Conservation (phyloP, 2,888 invertebrate species). For the Drosophila meridionalis region DNA sequence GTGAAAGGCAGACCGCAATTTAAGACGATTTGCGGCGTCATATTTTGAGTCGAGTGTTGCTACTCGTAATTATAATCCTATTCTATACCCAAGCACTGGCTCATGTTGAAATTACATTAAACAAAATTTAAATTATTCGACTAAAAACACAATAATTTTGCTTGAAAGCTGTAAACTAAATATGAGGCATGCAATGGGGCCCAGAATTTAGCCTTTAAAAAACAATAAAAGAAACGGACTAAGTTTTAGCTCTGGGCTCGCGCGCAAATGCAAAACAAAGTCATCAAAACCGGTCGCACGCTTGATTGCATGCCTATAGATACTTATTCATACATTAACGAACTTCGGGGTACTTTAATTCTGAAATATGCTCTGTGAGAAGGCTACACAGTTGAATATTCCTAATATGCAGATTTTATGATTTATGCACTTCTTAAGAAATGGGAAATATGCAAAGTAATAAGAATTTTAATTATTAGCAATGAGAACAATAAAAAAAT, state of each 20-base stretch:
- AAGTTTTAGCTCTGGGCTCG: slow-evolving; percentile 27
- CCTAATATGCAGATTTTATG: neutral
- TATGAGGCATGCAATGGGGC: slow-evolving; percentile 36
- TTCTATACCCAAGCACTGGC: slow-evolving; percentile 23
- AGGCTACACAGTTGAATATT: neutral
- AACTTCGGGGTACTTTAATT: neutral
- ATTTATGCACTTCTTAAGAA: neutral
- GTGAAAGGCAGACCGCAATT: slow-evolving; percentile 36
- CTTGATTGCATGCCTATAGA: slow-evolving; percentile 47
- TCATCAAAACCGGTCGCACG: slow-evolving; percentile 64
- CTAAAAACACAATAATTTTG: slow-evolving; percentile 33
- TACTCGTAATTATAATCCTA: slow-evolving; percentile 33
- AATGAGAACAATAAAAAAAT: too few relatives aligned
- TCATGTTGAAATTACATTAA: slow-evolving; percentile 29
- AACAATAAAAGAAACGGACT: slow-evolving; percentile 59
- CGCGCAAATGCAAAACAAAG: slow-evolving; percentile 53
- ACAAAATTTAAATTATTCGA: slow-evolving; percentile 14
- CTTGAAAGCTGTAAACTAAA: slow-evolving; percentile 41
- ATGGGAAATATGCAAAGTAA: neutral
- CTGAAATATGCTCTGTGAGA: neutral
- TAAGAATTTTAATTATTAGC: neutral
- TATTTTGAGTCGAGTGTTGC: slow-evolving; percentile 21
- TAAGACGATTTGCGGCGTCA: slow-evolving; percentile 46
- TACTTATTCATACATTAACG: slow-evolving; percentile 41
- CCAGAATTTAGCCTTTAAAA: slow-evolving; percentile 36